Percentiles rank a stretch among this genome's conserved stretches.
Conservation (phyloP, 1,140 invertebrate species). For the Euura saliciscinereae region DNA sequence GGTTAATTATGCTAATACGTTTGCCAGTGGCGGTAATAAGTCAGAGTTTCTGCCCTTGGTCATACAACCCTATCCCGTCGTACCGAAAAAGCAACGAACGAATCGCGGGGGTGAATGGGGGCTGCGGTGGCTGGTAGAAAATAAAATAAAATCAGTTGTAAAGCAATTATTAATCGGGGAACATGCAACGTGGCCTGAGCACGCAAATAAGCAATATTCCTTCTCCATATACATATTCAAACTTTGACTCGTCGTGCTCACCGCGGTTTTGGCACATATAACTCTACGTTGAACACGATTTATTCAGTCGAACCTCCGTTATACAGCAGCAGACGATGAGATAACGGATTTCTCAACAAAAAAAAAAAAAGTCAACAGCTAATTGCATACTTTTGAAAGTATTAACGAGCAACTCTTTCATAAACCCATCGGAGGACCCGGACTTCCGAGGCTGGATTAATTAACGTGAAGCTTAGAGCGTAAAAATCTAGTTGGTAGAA, state of each 20-base stretch:
- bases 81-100: background rate
- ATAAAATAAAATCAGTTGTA: conserved; percentile 55
- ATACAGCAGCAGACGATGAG: background rate
- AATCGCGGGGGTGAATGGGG: no score
- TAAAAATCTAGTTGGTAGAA: background rate
- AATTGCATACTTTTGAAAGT: no score
- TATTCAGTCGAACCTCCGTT: background rate
- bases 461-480: background rate
- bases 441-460: conserved; percentile 28
- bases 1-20: conserved; percentile 18
- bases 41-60: background rate
- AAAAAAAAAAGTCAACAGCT: no score
- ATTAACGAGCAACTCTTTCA: conserved; percentile 11
- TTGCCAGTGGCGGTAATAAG: background rate
- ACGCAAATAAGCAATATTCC: conserved; percentile 61
- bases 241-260: conserved; percentile 41
- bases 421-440: conserved; percentile 16
- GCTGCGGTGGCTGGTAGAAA: conserved; percentile 28
- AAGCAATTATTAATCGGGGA: conserved; percentile 58
- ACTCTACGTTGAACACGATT: background rate
- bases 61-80: conserved; percentile 2
- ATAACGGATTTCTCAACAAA: background rate
- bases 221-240: conserved; percentile 44
- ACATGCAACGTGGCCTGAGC: conserved; percentile 53
- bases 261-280: background rate